Conservation (phyloP, 2,797 vertebrate species). For the Etheostoma nigrum region DNA sequence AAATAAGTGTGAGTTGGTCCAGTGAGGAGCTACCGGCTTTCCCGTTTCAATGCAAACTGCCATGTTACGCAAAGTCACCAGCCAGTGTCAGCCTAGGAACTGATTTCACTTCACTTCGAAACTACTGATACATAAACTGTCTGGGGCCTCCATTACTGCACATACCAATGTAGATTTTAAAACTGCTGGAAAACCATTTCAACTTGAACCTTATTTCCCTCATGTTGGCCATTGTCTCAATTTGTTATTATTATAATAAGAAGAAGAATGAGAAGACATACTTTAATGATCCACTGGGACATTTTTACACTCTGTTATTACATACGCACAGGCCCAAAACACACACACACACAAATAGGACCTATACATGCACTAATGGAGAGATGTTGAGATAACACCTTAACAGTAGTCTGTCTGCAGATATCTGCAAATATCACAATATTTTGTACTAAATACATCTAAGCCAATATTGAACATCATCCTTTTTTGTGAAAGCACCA, state of each 20-base stretch:
- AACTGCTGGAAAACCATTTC: not conserved
- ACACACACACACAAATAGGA: too few relatives aligned
- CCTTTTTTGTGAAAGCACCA: too few relatives aligned
- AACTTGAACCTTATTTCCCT: not conserved
- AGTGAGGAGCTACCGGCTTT: not conserved
- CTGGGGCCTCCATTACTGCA: not conserved
- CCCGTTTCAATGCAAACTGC: constrained; percentile 2
- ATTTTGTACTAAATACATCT: too few relatives aligned
- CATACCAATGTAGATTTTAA: not conserved
- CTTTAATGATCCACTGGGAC: too few relatives aligned
- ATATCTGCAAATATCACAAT: too few relatives aligned
- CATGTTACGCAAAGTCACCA: not conserved
- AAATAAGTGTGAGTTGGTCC: constrained; percentile 59
- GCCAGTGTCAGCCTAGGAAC: not conserved
- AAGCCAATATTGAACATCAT: too few relatives aligned
- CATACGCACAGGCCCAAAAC: too few relatives aligned
- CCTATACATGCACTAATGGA: too few relatives aligned
- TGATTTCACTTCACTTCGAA: not conserved
- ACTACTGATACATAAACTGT: not conserved
- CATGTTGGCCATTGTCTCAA: not conserved
- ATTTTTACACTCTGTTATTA: too few relatives aligned
- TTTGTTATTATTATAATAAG: not conserved
- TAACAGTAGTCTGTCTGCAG: too few relatives aligned
- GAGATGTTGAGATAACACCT: too few relatives aligned
- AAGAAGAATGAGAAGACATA: too few relatives aligned